Base-by-base conservation (phyloP, 2,113 vertebrate species). In the Orycteropus afer region DNA sequence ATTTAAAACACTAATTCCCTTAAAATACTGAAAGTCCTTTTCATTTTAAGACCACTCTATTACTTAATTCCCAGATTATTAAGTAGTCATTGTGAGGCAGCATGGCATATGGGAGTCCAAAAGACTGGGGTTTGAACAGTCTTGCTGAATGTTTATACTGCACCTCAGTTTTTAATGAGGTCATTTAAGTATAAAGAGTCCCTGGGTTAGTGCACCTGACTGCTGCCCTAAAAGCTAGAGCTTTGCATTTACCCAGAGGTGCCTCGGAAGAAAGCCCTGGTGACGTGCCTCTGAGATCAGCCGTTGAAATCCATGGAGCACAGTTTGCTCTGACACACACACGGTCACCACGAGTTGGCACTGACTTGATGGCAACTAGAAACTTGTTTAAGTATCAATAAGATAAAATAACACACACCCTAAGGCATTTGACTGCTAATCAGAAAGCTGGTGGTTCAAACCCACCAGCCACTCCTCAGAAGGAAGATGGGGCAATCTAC, bases 11-110 rank as follows among this genome's bases (percentile, higher is more conserved):
- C 22, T 11, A 13, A 37, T 11, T 45, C 32, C n/a, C 81, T 79
- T 90, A 77, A 90, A 87, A 88, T 22, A n/a, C 25, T 86, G 27
- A 29, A 86, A 86, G 53, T 79, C 37, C 49, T 90, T 91, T 83
- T 78, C 27, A 86, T 37, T 67, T 90, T 53, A 90, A 83, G 32
- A 55, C 37, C 86, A 63, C 73, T 89, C 86, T 86, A n/a, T 92
- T 91, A 74, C 23, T 69, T 88, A 88, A 53, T 42, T 29, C 25
- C 40, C 77, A 82, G 55, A 3, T 89, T 95, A 49, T 83, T 85
- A 63, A 73, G 11, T 59, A 57, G 67, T 59, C 49, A 45, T 73
- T 10, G 12, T 69, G 81, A 92, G 11, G 85, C 29, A 42, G 7
- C 20, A 27, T 34, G 9, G 12, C 76, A 42, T 18, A 15, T 34